Percentiles rank a stretch among this genome's conserved stretches.
Conservation (phyloP, 2,888 invertebrate genomes). For the Cheiracanthium punctorium region DNA sequence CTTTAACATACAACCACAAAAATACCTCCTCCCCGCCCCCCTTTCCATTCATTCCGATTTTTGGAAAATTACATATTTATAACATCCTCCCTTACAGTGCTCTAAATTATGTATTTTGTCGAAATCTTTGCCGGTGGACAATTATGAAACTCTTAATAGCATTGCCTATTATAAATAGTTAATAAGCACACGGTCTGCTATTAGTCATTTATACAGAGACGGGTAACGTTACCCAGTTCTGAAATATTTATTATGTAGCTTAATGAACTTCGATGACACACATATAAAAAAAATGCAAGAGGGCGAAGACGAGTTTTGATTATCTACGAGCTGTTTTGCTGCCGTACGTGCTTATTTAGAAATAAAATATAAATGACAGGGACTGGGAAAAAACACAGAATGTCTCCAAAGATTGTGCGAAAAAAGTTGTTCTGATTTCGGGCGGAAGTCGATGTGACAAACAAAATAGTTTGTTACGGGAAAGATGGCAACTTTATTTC, state of each 20-base stretch:
- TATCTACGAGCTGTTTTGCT: constrained; percentile 8
- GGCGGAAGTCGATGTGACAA: neutral
- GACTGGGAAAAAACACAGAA: neutral
- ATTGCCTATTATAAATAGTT: constrained; percentile 65
- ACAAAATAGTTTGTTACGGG: neutral
- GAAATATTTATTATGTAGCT: constrained; percentile 60
- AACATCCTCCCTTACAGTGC: constrained; percentile 29
- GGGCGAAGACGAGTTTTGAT: constrained; percentile 18
- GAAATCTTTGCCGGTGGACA: constrained; percentile 54
- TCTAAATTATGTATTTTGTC: constrained; percentile 63
- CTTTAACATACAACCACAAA: constrained; percentile 32
- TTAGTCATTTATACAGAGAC: constrained; percentile 31
- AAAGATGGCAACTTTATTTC: neutral
- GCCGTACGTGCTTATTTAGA: constrained; percentile 11
- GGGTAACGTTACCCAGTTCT: neutral
- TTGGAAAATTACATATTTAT: constrained; percentile 62
- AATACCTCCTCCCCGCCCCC: too few species aligned
- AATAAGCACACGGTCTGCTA: constrained; percentile 29
- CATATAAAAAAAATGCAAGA: constrained; percentile 35
- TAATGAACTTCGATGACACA: constrained; percentile 61
- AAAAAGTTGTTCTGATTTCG: neutral
- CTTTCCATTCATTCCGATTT: constrained; percentile 35
- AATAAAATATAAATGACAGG: neutral
- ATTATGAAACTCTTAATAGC: constrained; percentile 65
- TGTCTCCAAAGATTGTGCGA: neutral